These are phyloP conservation scores for Pagetopsis macropterus DNA, from an alignment of 2,797 vertebrate genomes.

Conservation along the genomic window DNA sequence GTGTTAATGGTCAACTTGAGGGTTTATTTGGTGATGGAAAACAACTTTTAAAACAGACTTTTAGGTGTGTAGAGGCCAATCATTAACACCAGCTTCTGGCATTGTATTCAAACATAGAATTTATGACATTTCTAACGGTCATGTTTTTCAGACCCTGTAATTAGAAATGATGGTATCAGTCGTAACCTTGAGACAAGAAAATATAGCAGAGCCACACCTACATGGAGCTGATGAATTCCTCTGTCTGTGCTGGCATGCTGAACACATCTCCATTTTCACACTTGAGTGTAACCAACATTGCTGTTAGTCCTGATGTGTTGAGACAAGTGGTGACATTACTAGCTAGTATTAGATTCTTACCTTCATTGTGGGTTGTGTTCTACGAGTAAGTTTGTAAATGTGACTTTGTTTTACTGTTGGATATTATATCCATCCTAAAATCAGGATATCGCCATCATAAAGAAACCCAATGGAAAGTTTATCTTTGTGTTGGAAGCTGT, in stretches of 20 bases:
- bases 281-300: constrained; percentile 18
- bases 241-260: constrained; percentile 65
- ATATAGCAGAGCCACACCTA: constrained; percentile 32
- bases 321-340: constrained; percentile 26
- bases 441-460: background rate
- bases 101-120: constrained; percentile 19
- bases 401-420: background rate
- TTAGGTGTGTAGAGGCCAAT: too few species aligned
- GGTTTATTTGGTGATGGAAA: background rate
- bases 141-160: constrained; percentile 10
- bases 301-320: constrained; percentile 25
- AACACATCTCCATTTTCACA: constrained; percentile 22
- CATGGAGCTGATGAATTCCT: constrained; percentile 55
- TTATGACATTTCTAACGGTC: constrained; percentile 15
- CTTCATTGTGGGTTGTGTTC: constrained; percentile 6
- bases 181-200: constrained; percentile 27
- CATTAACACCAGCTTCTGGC: background rate
- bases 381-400: background rate
- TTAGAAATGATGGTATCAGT: constrained; percentile 16
- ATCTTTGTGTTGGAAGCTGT: background rate
- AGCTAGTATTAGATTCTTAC: background rate
- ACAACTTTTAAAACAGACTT: background rate
- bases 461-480: background rate
- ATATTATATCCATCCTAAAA: background rate
- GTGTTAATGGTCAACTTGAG: background rate